Evolutionary conservation across 2,797 vertebrate genomes (phyloP).

Genomic region (Sylvilagus floridanus): DNA sequence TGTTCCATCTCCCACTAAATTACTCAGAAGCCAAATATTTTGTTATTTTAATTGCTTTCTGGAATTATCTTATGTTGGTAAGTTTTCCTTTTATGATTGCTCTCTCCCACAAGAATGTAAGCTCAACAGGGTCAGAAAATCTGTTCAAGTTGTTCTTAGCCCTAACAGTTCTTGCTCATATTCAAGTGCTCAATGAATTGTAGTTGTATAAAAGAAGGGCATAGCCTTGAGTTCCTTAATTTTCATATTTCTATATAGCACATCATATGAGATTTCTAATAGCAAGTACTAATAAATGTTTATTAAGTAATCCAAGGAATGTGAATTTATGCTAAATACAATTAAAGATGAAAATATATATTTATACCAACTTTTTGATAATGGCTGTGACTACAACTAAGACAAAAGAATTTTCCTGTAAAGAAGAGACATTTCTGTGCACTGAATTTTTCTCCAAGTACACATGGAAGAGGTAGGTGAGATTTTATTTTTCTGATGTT

Average conservation of each 20-base stretch:
- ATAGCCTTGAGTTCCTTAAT: background rate
- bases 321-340: constrained; percentile 49
- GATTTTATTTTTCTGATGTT: constrained; percentile 84
- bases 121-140: constrained; percentile 5
- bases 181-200: background rate
- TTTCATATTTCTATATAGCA: background rate
- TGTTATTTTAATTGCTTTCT: constrained; percentile 16
- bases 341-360: constrained; percentile 55
- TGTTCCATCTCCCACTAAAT: background rate
- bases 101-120: background rate
- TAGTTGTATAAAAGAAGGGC: background rate
- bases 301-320: constrained; percentile 11
- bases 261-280: background rate
- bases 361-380: background rate
- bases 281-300: background rate
- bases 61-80: background rate
- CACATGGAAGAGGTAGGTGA: constrained; percentile 74
- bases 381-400: constrained; percentile 67
- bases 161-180: background rate
- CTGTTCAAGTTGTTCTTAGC: background rate
- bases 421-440: constrained; percentile 89
- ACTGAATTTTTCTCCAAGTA: constrained; percentile 87
- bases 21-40: background rate
- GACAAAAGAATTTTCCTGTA: constrained; percentile 86
- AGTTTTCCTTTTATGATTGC: background rate